Base-by-base conservation (phyloP, 2,797 vertebrate species). In the Meda fulgida region DNA sequence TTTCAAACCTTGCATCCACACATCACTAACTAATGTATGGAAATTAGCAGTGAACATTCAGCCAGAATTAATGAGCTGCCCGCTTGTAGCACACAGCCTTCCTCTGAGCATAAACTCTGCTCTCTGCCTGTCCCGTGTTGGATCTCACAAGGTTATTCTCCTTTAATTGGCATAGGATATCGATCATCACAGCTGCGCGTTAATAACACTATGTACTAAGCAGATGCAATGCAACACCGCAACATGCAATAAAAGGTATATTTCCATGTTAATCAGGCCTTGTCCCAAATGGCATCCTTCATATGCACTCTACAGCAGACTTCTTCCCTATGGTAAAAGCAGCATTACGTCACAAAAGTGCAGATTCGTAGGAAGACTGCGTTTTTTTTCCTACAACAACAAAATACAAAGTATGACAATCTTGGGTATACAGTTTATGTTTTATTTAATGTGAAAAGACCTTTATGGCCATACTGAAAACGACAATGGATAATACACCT, bases 31-130 rank as follows among this genome's bases (percentile, higher is more conserved):
- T 43, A 66, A 83, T 80, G 70, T 73, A 31, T 80, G 76, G 83
- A 86, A 87, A 87, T 88, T 81, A 78, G 60, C 29, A 65, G 40
- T 26, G 63, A 55, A 69, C 78, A 71, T 63, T 86, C 67, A 69
- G 21, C n/a, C n/a, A 72, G 71, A 77, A 63, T 31, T 88, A 87
- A 85, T 87, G 53, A 84, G 58, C 31, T 82, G 40, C 67, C 51
- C 58, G 18, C 31, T n/a, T 82, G 73, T 34, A 53, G 36, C 79
- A 53, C 40, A 18, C 51, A n/a, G 79, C 26, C 65, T 70, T 43
- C 65, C 43, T 81, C 60, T n/a, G 36, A 26, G 65, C 72, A n/a
- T n/a, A 31, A 34, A 48, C 63, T 23, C 63, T 16, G 63, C 36
- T 23, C 51, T n/a, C 18, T 36, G 18, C 55, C 72, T 63, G 14